phyloP scores from a whole-genome alignment of 2,888 invertebrate species.

The Molanna angustata region DNA sequence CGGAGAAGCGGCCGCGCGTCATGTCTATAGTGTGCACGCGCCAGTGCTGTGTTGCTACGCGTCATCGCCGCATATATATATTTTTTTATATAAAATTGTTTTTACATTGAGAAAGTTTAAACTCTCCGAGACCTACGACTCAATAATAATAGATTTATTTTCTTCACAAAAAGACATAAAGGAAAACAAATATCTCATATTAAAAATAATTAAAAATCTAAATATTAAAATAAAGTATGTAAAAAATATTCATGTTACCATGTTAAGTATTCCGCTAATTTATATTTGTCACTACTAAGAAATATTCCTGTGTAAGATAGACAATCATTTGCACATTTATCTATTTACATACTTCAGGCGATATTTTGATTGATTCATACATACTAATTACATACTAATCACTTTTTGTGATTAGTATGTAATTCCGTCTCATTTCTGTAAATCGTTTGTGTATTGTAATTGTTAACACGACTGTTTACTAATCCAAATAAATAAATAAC shows the following conservation, averaged over 20 bases:
- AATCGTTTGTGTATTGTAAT: too few relatives aligned
- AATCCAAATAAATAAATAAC: too few relatives aligned
- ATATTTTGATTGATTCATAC: background rate
- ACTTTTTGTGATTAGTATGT: too few relatives aligned
- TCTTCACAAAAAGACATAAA: background rate
- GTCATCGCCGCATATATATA: background rate
- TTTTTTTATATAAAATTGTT: background rate
- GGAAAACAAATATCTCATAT: background rate
- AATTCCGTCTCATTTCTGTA: too few relatives aligned
- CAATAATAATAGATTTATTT: background rate
- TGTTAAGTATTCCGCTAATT: background rate
- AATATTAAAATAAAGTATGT: background rate
- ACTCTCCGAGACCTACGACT: too few relatives aligned
- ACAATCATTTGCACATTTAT: background rate
- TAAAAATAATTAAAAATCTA: background rate
- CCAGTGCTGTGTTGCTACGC: background rate
- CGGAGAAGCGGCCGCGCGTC: background rate
- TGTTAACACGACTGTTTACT: too few relatives aligned
- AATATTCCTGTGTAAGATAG: background rate
- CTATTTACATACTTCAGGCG: background rate
- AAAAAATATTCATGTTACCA: background rate
- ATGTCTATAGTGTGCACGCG: background rate
- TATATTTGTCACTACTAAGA: background rate
- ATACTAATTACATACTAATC: too few relatives aligned
- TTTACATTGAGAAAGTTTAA: too few relatives aligned